Percentiles rank a stretch among this genome's conserved stretches.
Conservation (phyloP, 2,888 invertebrate species). For the Rotaria sp. region DNA sequence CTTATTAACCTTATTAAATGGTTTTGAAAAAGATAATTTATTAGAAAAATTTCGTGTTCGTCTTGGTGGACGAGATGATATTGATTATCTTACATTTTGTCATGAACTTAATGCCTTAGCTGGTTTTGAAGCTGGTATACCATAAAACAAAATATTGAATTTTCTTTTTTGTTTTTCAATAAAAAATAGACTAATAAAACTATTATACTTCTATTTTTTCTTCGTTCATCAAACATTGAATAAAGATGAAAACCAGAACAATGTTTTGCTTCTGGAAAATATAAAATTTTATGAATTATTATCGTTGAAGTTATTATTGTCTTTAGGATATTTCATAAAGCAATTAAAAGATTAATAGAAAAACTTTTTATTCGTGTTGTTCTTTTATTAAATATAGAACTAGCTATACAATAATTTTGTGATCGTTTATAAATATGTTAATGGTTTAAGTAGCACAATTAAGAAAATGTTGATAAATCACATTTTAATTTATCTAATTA, state of each 20-base stretch:
- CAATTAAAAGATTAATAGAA: background rate
- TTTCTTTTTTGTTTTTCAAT: too few relatives aligned
- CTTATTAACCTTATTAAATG: conserved; percentile 49
- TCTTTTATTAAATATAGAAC: background rate
- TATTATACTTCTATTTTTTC: background rate
- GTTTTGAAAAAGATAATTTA: conserved; percentile 50
- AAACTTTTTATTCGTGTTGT: background rate
- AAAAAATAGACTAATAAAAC: background rate
- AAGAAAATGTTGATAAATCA: too few relatives aligned
- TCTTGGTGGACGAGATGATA: conserved; percentile 50
- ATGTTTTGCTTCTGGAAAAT: background rate
- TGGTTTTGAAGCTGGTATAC: conserved; percentile 35
- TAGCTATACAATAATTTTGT: background rate
- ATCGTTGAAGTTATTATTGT: background rate
- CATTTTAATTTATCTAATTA: too few relatives aligned
- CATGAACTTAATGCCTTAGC: conserved; percentile 49
- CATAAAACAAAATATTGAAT: background rate
- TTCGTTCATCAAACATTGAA: too few relatives aligned
- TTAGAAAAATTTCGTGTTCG: conserved; percentile 51
- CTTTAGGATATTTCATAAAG: background rate
- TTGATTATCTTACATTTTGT: conserved; percentile 52
- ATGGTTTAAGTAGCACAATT: too few relatives aligned
- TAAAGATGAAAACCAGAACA: too few relatives aligned
- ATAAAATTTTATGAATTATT: background rate
- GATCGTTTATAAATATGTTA: background rate